A percentile compares a stretch with the other conserved stretches of the same genome.
phyloP scores from a whole-genome alignment of 2,888 invertebrate genomes.

The Leptogaster cylindrica region DNA sequence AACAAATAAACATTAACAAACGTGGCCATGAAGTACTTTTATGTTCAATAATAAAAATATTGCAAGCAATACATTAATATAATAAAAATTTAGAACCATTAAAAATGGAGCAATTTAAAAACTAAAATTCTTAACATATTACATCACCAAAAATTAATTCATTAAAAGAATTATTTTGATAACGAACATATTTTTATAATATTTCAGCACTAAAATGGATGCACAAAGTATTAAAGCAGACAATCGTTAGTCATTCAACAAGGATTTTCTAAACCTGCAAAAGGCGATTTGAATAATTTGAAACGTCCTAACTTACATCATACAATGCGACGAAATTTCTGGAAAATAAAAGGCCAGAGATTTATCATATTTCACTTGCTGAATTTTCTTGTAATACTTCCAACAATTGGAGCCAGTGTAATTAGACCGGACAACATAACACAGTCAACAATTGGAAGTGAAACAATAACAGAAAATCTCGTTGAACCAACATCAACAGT shows the following conservation, averaged over 20 bases:
- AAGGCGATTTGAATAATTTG: background rate
- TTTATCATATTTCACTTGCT: conserved; percentile 7
- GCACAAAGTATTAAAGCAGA: background rate
- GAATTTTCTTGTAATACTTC: background rate
- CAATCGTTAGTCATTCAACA: background rate
- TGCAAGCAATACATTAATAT: too few species aligned
- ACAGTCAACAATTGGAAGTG: background rate
- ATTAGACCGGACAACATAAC: conserved; percentile 21
- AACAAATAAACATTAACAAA: too few species aligned
- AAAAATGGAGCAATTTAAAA: background rate
- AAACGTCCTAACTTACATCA: too few species aligned
- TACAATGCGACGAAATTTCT: conserved; percentile 23
- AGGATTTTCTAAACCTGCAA: background rate
- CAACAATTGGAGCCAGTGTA: conserved; percentile 7
- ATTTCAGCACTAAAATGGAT: conserved; percentile 18
- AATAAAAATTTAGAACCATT: too few species aligned
- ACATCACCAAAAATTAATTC: background rate
- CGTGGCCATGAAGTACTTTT: too few species aligned
- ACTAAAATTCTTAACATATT: background rate
- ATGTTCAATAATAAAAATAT: too few species aligned
- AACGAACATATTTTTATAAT: background rate
- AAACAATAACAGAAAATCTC: background rate
- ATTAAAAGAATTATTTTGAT: background rate
- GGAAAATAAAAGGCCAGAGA: conserved; percentile 3
- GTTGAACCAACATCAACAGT: background rate